Base-by-base conservation (phyloP, 2,797 vertebrate genomes). In the Ctenopoma multispine region DNA sequence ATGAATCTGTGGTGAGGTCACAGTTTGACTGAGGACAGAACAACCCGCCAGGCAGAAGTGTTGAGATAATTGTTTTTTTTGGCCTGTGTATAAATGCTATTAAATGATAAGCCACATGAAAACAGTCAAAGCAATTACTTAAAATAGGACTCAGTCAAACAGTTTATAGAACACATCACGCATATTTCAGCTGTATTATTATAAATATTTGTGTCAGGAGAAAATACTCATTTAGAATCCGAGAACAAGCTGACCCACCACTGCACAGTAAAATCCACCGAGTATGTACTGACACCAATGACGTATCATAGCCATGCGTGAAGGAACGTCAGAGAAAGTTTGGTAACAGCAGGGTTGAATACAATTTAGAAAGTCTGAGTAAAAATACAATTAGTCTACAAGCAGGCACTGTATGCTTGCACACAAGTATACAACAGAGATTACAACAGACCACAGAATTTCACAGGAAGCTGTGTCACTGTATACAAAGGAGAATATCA, bases 351-450 rank as follows among this genome's bases (percentile, higher is more conserved):
- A 43, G 27, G 20, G 27, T 7, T n/a, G 54, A 61, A 43, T 40
- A 62, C 47, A 41, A 53, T 59, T 72, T 5, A 57, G 63, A 50
- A 65, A 18, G 48, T 47, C 29, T 40, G 48, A 68, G 56, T 60
- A 65, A 78, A 82, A 72, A 78, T 48, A 73, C 79, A 53, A 63
- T 24, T 68, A 80, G 13, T 69, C 14, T 63, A 75, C 24, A 14
- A 72, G 75, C 81, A 83, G 82, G 78, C 77, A 69, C 77, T 74
- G 66, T 17, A 80, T 66, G 72, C 70, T 64, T 72, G 70, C 64
- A 69, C 69, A 27, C n/a, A n/a, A 14, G 60, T 70, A 63, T 54
- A 47, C 72, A 58, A 77, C 75, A 50, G 40, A 46, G 14, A 50
- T 68, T 18, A 84, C 80, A 68, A 51, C 70, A 72, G 50, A 56